phyloP scores from a whole-genome alignment of 1,140 invertebrate genomes.

The Eumaeus atala region DNA sequence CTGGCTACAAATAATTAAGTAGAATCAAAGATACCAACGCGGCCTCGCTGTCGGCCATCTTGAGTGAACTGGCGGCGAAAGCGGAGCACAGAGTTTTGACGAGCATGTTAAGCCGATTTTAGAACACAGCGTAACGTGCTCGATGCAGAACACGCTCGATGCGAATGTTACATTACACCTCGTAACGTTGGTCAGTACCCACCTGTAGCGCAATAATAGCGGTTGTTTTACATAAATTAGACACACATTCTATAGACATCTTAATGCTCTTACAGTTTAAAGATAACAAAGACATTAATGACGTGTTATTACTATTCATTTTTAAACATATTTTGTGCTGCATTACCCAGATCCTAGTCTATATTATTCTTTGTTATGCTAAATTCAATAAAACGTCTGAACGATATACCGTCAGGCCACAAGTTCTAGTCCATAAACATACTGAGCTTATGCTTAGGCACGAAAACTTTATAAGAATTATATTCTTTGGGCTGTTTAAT shows the following conservation, averaged over 20 bases:
- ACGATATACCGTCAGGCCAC: slow-evolving; percentile 21
- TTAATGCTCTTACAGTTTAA: slow-evolving; percentile 1
- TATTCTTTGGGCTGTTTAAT: not conserved
- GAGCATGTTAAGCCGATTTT: too few species aligned
- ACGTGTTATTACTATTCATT: not conserved
- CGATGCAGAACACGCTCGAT: too few species aligned
- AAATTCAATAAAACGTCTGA: slow-evolving; percentile 18
- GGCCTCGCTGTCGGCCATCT: too few species aligned
- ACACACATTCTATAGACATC: not conserved
- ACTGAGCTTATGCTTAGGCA: slow-evolving; percentile 14
- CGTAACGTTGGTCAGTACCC: too few species aligned
- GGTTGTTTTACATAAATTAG: not conserved
- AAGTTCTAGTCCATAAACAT: slow-evolving; percentile 15
- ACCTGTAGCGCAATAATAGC: too few species aligned
- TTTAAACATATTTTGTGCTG: not conserved
- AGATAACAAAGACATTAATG: too few species aligned
- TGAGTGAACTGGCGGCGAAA: too few species aligned
- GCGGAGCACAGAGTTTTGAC: too few species aligned
- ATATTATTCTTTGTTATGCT: not conserved
- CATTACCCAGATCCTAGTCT: not conserved
- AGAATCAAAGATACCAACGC: too few species aligned
- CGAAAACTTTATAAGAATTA: slow-evolving; percentile 17
- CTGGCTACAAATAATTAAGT: too few species aligned
- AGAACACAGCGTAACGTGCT: too few species aligned
- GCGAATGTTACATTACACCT: too few species aligned